Evolutionary conservation across 2,888 invertebrate genomes (phyloP).

Genomic region (Drosophila parthenogenetica): DNA sequence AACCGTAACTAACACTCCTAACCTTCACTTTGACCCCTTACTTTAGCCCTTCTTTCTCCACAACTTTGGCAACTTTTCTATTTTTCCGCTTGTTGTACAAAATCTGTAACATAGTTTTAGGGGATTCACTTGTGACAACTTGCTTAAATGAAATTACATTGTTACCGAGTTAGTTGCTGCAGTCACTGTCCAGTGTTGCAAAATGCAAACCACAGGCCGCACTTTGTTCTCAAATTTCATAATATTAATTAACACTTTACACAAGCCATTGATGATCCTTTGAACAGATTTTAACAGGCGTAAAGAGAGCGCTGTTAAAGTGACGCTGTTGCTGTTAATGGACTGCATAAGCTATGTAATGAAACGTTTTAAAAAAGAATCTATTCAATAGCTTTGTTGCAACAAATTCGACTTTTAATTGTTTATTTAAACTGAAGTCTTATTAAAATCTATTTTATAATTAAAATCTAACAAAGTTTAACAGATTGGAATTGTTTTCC

Average conservation of each 20-base stretch:
- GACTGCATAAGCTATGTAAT: too few relatives aligned
- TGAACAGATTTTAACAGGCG: neutral
- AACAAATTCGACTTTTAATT: too few relatives aligned
- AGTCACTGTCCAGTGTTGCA: constrained; percentile 26
- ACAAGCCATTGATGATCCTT: neutral
- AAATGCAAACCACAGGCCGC: constrained; percentile 15
- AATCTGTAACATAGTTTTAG: constrained; percentile 47
- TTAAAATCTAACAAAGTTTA: too few relatives aligned
- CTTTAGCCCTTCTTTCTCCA: neutral
- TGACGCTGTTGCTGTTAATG: constrained; percentile 1
- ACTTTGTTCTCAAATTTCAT: constrained; percentile 30
- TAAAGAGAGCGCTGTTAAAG: neutral
- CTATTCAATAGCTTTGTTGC: too few relatives aligned
- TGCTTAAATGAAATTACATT: constrained; percentile 35
- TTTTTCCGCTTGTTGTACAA: neutral
- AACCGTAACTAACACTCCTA: too few relatives aligned
- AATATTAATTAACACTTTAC: constrained; percentile 46
- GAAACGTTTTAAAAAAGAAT: too few relatives aligned
- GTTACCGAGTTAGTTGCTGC: constrained; percentile 33
- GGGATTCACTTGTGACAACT: constrained; percentile 49
- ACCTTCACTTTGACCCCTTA: neutral
- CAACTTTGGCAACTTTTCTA: neutral
- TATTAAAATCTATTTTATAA: too few relatives aligned
- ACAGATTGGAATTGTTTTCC: too few relatives aligned
- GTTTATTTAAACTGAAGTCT: too few relatives aligned